Evolutionary conservation across 2,888 invertebrate species (phyloP).

Genomic region (Zonitis immaculata): DNA sequence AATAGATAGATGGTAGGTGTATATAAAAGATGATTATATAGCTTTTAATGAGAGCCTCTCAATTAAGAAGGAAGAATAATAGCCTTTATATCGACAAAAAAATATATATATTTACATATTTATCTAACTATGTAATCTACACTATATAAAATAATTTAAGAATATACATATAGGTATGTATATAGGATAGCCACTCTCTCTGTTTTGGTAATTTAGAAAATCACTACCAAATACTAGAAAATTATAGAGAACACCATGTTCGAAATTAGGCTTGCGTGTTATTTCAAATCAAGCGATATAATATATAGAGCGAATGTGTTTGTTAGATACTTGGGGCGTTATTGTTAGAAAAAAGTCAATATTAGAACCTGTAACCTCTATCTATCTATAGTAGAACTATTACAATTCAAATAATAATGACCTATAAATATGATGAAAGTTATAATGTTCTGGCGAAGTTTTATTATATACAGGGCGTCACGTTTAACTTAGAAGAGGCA

Average conservation of each 20-base stretch:
- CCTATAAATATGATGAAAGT: neutral
- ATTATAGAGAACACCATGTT: slow-evolving; percentile 28
- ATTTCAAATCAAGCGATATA: slow-evolving; percentile 12
- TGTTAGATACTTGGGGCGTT: neutral
- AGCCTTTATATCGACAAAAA: no score
- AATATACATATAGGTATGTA: no score
- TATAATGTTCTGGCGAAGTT: neutral
- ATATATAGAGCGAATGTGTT: no score
- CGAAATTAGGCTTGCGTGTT: slow-evolving; percentile 30
- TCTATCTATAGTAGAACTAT: neutral
- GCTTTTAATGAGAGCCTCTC: no score
- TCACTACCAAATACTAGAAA: slow-evolving; percentile 26
- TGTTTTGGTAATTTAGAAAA: slow-evolving; percentile 27
- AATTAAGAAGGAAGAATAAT: no score
- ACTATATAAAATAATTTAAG: slow-evolving; percentile 22
- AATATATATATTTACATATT: slow-evolving; percentile 29
- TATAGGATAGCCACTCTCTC: slow-evolving; percentile 7
- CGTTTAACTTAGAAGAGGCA: no score
- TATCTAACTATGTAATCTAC: slow-evolving; percentile 23
- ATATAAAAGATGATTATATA: no score
- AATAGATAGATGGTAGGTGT: no score
- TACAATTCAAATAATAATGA: neutral
- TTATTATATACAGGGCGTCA: neutral
- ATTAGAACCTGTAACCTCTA: neutral
- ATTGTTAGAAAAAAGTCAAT: neutral